Base-by-base conservation (phyloP, 1,140 invertebrate genomes). In the Zaprionus africanus region DNA sequence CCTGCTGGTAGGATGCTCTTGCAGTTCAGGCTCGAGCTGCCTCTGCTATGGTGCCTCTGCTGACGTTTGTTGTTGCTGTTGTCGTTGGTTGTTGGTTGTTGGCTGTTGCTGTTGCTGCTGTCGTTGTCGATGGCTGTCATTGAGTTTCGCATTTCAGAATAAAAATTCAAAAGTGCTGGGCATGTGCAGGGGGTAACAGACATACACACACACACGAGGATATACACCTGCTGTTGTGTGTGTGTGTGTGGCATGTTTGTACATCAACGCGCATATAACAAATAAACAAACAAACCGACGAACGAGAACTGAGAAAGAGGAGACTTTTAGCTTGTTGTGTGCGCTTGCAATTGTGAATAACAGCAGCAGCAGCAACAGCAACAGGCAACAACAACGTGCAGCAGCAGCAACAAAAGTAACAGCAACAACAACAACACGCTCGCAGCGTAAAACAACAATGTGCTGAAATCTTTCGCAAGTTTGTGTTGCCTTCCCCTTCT, bases 141-240 rank as follows among this genome's bases (percentile, higher is more conserved):
- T 81, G 79, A 79, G 79, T 81, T 76, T 81, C 79, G 79, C 79
- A 81, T 81, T 81, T 81, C 79, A 76, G 66, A 81, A 79, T 81
- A 79, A 76, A 81, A 81, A 81, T 79, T 81, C 79, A 81, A 75
- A 76, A 81, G 67, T 76, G 76, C 71, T 71, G 66, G 79, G 63
- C 62, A 63, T 76, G 51, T 72, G 74, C 63, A 72, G 53, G 22
- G 67, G 60, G 60, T 41, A 63, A 31, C 28, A 75, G 49, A 66
- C 70, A 59, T 24, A 66, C 63, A 65, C 54, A 72, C 11, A 59
- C 43, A 66, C 51, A 68, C 31, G 34, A 41, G 59, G 43, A 26
- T 24, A 34, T 31, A 19, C 12, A 59, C 4, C 24, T 34, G 71
- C 59, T 74, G 38, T 61, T 61, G 38, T 74, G 64, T 69, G 54